Conservation (phyloP, 1,140 invertebrate species). For the Zaprionus davidi region DNA sequence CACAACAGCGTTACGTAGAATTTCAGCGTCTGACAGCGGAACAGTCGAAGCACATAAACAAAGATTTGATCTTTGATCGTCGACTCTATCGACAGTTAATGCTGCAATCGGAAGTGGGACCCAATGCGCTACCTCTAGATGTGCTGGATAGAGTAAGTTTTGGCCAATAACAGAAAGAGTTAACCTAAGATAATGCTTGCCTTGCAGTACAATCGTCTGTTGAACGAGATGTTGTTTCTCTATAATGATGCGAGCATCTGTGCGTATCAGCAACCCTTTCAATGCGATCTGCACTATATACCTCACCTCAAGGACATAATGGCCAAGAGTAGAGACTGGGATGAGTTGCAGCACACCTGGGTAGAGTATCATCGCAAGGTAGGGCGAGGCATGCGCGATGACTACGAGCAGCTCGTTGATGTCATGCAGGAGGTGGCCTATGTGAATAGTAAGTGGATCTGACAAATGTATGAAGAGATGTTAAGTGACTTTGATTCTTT, state of each 20-base stretch:
- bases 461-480: background rate
- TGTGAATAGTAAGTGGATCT: slow-evolving; percentile 90
- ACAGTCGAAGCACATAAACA: slow-evolving; percentile 88
- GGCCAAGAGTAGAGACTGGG: slow-evolving; percentile 92
- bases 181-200: background rate
- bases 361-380: slow-evolving; percentile 93
- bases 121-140: slow-evolving; percentile 92
- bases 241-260: slow-evolving; percentile 95
- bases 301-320: slow-evolving; percentile 89
- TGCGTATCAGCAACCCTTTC: slow-evolving; percentile 92
- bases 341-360: slow-evolving; percentile 94
- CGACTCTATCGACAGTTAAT: slow-evolving; percentile 90
- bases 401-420: slow-evolving; percentile 92
- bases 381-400: slow-evolving; percentile 90
- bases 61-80: slow-evolving; percentile 88
- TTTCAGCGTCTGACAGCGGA: slow-evolving; percentile 92
- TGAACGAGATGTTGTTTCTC: slow-evolving; percentile 94
- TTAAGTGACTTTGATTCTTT: background rate
- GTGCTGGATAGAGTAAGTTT: slow-evolving; percentile 91
- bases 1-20: slow-evolving; percentile 90
- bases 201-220: slow-evolving; percentile 92
- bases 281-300: slow-evolving; percentile 92
- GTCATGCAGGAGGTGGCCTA: slow-evolving; percentile 94
- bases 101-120: slow-evolving; percentile 92
- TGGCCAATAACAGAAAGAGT: no score